A percentile compares a stretch with the other conserved stretches of the same genome.
Conservation (phyloP, 1,140 invertebrate species). For the Brachionus rubens region DNA sequence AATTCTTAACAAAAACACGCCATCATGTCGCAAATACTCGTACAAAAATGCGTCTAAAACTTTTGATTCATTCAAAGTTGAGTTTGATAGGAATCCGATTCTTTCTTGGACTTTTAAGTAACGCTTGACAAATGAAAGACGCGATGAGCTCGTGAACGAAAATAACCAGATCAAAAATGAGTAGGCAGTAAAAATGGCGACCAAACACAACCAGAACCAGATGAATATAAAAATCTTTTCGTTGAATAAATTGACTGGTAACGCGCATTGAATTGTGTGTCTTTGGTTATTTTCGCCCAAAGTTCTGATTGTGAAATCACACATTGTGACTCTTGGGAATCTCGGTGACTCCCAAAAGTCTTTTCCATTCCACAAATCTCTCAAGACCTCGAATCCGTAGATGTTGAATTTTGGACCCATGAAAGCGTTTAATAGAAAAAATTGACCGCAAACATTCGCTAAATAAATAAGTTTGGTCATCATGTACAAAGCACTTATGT, state of each 20-base stretch:
- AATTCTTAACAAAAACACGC: conserved; percentile 62
- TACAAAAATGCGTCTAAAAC: conserved; percentile 60
- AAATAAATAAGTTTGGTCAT: conserved; percentile 53
- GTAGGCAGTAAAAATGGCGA: background rate
- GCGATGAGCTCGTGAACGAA: conserved; percentile 1
- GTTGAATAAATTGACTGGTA: conserved; percentile 51
- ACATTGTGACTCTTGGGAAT: conserved; percentile 50
- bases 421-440: conserved; percentile 53
- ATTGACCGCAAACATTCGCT: conserved; percentile 51
- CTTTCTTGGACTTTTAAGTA: conserved; percentile 35
- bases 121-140: conserved; percentile 35
- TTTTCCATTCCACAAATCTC: conserved; percentile 47
- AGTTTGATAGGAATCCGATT: conserved; percentile 8
- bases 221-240: conserved; percentile 48
- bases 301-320: conserved; percentile 50
- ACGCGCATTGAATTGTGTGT: conserved; percentile 51
- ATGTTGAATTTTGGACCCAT: conserved; percentile 50
- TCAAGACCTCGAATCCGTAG: conserved; percentile 50
- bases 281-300: conserved; percentile 50
- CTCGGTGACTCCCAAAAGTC: conserved; percentile 47
- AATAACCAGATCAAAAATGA: conserved; percentile 15
- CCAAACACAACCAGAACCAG: conserved; percentile 39
- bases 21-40: conserved; percentile 63
- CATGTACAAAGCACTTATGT: conserved; percentile 55
- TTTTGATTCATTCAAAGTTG: conserved; percentile 50